These are phyloP conservation scores for Stegodyphus mimosarum DNA, from an alignment of 1,140 invertebrate species.

Conservation along the genomic window DNA sequence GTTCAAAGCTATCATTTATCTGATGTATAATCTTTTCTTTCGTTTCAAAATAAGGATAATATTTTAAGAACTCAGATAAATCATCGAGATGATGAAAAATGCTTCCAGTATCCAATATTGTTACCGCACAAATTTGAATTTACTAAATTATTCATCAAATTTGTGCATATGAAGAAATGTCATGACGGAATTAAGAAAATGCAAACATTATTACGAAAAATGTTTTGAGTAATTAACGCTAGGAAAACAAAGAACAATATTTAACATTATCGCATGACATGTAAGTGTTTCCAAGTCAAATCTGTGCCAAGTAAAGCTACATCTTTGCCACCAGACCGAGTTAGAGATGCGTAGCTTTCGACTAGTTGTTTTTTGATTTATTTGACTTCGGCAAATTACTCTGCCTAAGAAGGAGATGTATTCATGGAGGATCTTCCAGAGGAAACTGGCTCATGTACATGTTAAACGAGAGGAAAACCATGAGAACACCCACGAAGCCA, in stretches of 20 bases:
- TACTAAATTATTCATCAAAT: neutral
- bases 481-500: too few species aligned
- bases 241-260: neutral
- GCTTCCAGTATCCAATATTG: neutral
- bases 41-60: too few species aligned
- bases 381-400: too few species aligned
- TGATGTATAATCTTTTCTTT: too few species aligned
- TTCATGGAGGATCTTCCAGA: too few species aligned
- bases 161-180: neutral
- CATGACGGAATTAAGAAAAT: slow-evolving; percentile 13
- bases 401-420: too few species aligned
- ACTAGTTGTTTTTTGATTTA: too few species aligned
- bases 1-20: too few species aligned
- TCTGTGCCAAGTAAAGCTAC: neutral
- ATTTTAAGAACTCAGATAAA: neutral
- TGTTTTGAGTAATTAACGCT: slow-evolving; percentile 9
- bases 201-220: neutral
- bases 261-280: neutral
- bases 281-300: slow-evolving; percentile 6
- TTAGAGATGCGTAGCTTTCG: too few species aligned
- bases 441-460: too few species aligned
- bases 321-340: slow-evolving; percentile 62
- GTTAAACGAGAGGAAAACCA: too few species aligned
- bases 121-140: neutral
- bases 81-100: neutral